Evolutionary conservation across 64 coral and sea anemone species (phyloP), one percentile per base, ranked within the genome.

Genomic region (Montipora foliosa): DNA sequence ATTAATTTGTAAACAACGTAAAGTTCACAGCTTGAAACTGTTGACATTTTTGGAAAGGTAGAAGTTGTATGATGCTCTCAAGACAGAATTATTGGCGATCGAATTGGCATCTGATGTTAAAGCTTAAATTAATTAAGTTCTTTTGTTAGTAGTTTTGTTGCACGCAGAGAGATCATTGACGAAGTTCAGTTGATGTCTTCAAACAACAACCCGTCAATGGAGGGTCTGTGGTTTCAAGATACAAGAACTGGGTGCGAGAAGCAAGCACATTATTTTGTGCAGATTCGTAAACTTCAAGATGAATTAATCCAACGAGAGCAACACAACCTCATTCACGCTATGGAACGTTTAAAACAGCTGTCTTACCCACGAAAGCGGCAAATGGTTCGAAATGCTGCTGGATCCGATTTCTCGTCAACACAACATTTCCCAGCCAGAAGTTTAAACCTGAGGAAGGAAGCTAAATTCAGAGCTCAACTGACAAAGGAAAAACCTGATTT

Each of bases 151-250:
- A 37, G 37, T 37, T 0, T 37, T 37, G 37, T 37, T 37, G 37
- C 37, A 37, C 37, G 2, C 37, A 2, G 37, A 37, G 37, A 37
- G 37, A 2, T 37, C 37, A 2, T 37, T 37, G 2, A 37, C 37
- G 37, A 37, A 37, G 37, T 37, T 37, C 1, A 37, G 37, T 37
- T 37, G 2, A 83, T 86, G 82, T 70, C 82, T 71, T 86, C 82
- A 20, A 72, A 9, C 66, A 71, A 49, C 17, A 70, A 67, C 47
- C 82, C 82, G 12, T 9, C 82, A 3, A 72, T 52, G 8, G 82
- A 94, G 1, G 82, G 87, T 64, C 62, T 92, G 47, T 99, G 98
- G 98, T 99, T 99, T 87, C 98, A 99, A 67, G 98, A 99, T 59
- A 53, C 74, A 19, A 94, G 80, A 75, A 89, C 88, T 74, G 89